A percentile compares a stretch with the other conserved stretches of the same genome.
These are phyloP conservation scores for Chrysomela aeneicollis DNA, from an alignment of 2,888 invertebrate species.

Conservation along the genomic window DNA sequence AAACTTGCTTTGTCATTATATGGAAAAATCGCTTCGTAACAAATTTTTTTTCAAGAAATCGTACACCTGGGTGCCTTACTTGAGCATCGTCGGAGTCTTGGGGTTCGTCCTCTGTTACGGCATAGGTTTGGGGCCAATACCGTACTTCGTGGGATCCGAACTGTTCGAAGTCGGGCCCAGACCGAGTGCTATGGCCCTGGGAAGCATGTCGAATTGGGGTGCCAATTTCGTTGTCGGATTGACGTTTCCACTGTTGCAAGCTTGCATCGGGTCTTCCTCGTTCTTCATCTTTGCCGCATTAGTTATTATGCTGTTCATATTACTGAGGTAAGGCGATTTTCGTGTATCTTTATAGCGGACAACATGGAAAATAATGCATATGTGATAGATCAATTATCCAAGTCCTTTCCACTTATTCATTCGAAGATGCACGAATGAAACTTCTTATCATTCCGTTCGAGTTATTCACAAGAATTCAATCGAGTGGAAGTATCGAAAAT, in stretches of 20 bases:
- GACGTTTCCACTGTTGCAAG: slow-evolving; percentile 73
- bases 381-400: no score
- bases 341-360: slow-evolving; percentile 27
- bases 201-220: slow-evolving; percentile 86
- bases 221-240: slow-evolving; percentile 89
- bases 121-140: slow-evolving; percentile 85
- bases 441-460: no score
- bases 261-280: slow-evolving; percentile 72
- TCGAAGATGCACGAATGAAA: no score
- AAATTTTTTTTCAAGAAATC: slow-evolving; percentile 62
- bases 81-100: slow-evolving; percentile 76
- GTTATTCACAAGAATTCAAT: no score
- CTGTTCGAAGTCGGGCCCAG: slow-evolving; percentile 85
- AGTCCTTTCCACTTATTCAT: no score
- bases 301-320: slow-evolving; percentile 66
- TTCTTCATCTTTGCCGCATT: slow-evolving; percentile 77
- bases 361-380: neutral
- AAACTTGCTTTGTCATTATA: no score
- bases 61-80: slow-evolving; percentile 73
- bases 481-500: no score
- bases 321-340: slow-evolving; percentile 67
- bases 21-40: no score
- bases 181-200: slow-evolving; percentile 86
- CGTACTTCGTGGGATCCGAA: slow-evolving; percentile 87
- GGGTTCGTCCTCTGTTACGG: slow-evolving; percentile 83